Evolutionary conservation across 2,113 vertebrate species (phyloP).

Genomic region (Brachypteracias leptosomus): DNA sequence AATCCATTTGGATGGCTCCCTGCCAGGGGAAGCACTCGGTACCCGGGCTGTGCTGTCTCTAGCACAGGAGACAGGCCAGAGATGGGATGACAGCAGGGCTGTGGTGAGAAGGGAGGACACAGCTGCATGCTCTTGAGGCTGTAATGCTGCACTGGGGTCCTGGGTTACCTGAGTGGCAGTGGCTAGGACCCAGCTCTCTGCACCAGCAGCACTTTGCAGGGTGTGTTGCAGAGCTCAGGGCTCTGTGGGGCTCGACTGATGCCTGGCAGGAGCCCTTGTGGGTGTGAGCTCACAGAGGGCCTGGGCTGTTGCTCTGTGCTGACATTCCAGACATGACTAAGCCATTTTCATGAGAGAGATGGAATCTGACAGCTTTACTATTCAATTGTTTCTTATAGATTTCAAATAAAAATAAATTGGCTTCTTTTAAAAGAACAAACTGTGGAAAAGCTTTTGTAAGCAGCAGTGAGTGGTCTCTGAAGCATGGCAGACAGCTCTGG

Average conservation of each 20-base stretch:
- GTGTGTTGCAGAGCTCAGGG: background rate
- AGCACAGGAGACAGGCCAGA: background rate
- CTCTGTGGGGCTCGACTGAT: background rate
- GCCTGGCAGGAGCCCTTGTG: background rate
- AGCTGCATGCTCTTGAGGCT: background rate
- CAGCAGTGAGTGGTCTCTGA: background rate
- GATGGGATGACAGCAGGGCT: background rate
- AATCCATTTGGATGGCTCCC: background rate
- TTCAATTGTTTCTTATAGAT: slow-evolving; percentile 23
- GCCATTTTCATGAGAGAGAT: background rate
- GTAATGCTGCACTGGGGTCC: background rate
- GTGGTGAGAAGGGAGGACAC: background rate
- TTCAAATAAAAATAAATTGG: slow-evolving; percentile 47
- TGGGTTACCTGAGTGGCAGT: background rate
- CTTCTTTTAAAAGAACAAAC: background rate
- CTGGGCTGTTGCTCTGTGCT: background rate
- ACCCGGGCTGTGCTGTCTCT: background rate
- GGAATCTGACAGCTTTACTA: background rate
- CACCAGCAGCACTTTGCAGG: fast-evolving
- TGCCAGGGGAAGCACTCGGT: background rate
- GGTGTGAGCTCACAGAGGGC: background rate
- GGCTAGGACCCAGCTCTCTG: background rate
- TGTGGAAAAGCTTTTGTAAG: background rate
- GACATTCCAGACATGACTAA: background rate
- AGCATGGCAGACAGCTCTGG: background rate